phyloP scores from a whole-genome alignment of 2,113 vertebrate genomes.

The Megalops atlanticus region DNA sequence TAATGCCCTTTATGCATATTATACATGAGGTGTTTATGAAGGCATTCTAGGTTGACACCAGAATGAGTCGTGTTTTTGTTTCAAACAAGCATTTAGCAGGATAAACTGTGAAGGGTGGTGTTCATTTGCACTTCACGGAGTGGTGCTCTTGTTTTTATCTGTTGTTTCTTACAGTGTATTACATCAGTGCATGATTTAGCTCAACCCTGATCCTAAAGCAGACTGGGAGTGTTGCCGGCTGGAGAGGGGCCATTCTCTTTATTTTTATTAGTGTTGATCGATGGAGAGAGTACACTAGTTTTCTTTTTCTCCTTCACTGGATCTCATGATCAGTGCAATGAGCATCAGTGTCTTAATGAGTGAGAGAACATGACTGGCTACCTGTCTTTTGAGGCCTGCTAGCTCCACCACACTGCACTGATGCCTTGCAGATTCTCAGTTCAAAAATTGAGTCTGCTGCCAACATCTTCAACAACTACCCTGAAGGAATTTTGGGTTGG shows the following conservation, averaged over 20 bases:
- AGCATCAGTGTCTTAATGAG: neutral
- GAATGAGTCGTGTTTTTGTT: neutral
- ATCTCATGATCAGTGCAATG: neutral
- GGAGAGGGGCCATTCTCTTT: neutral
- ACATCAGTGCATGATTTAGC: neutral
- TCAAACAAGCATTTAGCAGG: neutral
- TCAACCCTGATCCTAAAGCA: neutral
- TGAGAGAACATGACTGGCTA: neutral
- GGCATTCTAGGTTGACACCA: neutral
- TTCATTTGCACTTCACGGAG: too few species aligned
- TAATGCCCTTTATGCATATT: neutral
- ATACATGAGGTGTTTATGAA: neutral
- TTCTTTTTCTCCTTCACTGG: neutral
- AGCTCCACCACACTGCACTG: neutral
- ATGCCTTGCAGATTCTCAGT: neutral
- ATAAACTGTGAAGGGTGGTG: neutral
- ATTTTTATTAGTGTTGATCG: slow-evolving; percentile 9
- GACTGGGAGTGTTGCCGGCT: neutral
- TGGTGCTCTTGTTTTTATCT: neutral
- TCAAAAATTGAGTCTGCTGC: neutral
- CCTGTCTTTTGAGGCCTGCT: slow-evolving; percentile 7
- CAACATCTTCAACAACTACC: neutral
- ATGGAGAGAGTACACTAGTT: neutral
- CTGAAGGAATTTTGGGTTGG: neutral
- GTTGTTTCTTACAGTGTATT: neutral